Evolutionary conservation across 2,797 vertebrate genomes (phyloP).

Genomic region (Chiloscyllium punctatum): DNA sequence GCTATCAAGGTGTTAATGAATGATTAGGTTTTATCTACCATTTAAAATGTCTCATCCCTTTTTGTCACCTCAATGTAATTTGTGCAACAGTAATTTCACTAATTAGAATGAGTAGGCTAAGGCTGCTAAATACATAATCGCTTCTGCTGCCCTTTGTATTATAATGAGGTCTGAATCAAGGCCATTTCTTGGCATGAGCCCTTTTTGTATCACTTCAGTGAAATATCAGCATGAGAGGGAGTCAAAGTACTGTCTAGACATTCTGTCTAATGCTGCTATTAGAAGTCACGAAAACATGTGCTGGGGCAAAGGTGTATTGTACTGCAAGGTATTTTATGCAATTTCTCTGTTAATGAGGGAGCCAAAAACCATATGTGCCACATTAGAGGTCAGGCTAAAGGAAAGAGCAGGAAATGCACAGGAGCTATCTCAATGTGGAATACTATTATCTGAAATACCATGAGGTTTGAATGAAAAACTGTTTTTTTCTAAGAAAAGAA

Average conservation of each 20-base stretch:
- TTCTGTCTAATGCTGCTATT: conserved; percentile 23
- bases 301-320: conserved; percentile 24
- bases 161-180: conserved; percentile 28
- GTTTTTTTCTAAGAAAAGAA: background rate
- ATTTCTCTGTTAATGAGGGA: conserved; percentile 15
- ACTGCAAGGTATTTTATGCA: conserved; percentile 17
- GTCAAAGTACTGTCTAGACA: conserved; percentile 7
- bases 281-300: conserved; percentile 29
- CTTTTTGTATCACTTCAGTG: background rate
- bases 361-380: background rate
- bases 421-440: background rate
- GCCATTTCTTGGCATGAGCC: background rate
- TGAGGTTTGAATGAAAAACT: conserved; percentile 13
- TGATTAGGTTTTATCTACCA: background rate
- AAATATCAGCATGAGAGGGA: background rate
- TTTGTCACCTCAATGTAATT: background rate
- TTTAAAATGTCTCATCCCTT: background rate
- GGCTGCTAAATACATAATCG: conserved; percentile 22
- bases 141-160: background rate
- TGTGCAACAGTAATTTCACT: background rate
- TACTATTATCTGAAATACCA: conserved; percentile 18
- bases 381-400: background rate
- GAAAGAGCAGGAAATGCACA: background rate
- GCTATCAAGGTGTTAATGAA: background rate
- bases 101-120: background rate